Evolutionary conservation across 1,140 invertebrate species (phyloP).

Genomic region (Leptopilina clavipes): DNA sequence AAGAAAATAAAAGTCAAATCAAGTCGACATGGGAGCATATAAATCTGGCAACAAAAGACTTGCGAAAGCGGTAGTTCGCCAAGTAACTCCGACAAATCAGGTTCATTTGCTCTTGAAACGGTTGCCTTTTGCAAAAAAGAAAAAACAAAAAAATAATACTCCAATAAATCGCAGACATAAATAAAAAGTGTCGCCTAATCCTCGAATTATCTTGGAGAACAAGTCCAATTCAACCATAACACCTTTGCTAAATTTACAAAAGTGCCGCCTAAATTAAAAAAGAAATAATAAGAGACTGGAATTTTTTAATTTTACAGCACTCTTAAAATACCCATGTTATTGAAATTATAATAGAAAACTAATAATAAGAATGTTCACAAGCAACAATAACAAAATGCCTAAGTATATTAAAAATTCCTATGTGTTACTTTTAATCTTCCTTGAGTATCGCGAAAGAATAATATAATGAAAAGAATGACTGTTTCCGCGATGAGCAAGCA

Average conservation of each 20-base stretch:
- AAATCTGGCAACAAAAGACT: slow-evolving; percentile 8
- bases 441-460: not conserved
- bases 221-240: not conserved
- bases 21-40: not conserved
- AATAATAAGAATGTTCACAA: too few species aligned
- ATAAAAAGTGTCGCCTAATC: slow-evolving; percentile 29
- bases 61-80: not conserved
- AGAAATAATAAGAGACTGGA: too few species aligned
- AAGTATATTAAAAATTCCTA: not conserved
- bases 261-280: not conserved
- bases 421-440: not conserved
- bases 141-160: slow-evolving; percentile 21
- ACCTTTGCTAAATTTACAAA: not conserved
- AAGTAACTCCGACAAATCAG: slow-evolving; percentile 21
- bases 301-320: not conserved
- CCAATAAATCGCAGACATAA: slow-evolving; percentile 2
- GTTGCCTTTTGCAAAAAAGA: not conserved
- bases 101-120: slow-evolving; percentile 21
- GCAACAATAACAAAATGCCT: too few species aligned
- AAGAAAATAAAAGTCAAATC: not conserved
- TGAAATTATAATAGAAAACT: not conserved
- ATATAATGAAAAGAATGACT: not conserved
- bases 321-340: too few species aligned
- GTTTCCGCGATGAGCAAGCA: slow-evolving; percentile 5
- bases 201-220: slow-evolving; percentile 17